Evolutionary conservation across 2,797 vertebrate genomes (phyloP), one percentile per base, ranked within the genome.

Genomic region (Scolopax bukidnonensis): DNA sequence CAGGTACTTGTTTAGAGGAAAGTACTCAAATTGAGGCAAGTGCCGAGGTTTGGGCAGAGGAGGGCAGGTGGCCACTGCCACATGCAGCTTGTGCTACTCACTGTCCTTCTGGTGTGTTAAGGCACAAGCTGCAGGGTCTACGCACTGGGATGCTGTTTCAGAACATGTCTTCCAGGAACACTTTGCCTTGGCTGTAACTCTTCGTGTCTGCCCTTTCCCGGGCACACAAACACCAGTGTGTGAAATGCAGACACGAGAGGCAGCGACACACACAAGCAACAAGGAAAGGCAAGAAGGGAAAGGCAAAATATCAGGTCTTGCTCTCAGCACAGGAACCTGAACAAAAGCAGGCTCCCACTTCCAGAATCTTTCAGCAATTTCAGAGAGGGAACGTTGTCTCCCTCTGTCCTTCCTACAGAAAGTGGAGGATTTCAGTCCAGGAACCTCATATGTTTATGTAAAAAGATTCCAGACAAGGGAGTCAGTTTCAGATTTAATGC

Each of bases 1-100:
- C 98, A 99, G 99, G 99, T 99, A 98, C 96, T 68, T 2, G 7
- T 36, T 14, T 16, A 43, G 61, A 84, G 38, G 14, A 80, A 64
- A 73, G 16, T 33, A 19, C 48, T 69, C 60, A 21, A 8, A 56
- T 65, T 1, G 5, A 60, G 45, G 59, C 28, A 16, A 15, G 32
- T 12, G 33, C 41, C 12, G 3, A 7, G 3, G 2, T 0, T n/a
- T 36, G n/a, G 36, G 32, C 50, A 75, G 43, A 30, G 18, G 43
- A 64, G 5, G 7, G 10, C 9, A 23, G 53, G 36, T 13, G 32
- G 8, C 59, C 40, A 3, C 33, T 3, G 23, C 33, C 81, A 27
- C 2, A 2, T 7, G 43, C 28, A 40, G 47, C 30, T 84, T 38
- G 8, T 1, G 10, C 15, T 5, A 12, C 59, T 33, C 12, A 1